Conservation (phyloP, 2,797 vertebrate genomes). For the Crax fasciolata region DNA sequence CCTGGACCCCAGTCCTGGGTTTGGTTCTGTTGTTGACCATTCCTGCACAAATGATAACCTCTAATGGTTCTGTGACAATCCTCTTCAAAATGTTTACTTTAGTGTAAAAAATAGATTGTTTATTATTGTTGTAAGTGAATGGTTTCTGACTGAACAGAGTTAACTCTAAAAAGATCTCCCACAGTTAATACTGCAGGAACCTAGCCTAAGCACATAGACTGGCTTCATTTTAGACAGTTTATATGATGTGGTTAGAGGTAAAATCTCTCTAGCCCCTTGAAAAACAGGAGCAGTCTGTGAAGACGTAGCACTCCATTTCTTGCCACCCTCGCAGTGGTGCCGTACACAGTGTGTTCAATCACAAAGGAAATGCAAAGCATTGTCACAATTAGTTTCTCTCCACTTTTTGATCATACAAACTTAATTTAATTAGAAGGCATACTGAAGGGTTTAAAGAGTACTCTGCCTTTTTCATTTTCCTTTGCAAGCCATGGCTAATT, state of each 20-base stretch:
- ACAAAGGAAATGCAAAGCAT: background rate
- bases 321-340: background rate
- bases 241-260: background rate
- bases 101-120: background rate
- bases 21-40: background rate
- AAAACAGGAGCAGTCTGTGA: background rate
- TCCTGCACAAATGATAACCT: background rate
- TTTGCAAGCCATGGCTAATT: constrained; percentile 62
- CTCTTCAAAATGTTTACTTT: background rate
- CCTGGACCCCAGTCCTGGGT: background rate
- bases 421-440: constrained; percentile 66
- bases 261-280: constrained; percentile 3
- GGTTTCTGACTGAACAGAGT: constrained; percentile 21
- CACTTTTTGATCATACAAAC: constrained; percentile 55
- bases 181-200: background rate
- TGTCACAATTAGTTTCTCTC: constrained; percentile 21
- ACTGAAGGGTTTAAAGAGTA: constrained; percentile 68
- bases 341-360: background rate
- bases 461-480: constrained; percentile 59
- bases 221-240: background rate
- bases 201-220: background rate
- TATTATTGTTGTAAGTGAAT: background rate
- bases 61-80: background rate
- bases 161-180: background rate
- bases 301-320: background rate